phyloP scores from a whole-genome alignment of 2,797 vertebrate species.

The Sebastiscus albofasciatus region DNA sequence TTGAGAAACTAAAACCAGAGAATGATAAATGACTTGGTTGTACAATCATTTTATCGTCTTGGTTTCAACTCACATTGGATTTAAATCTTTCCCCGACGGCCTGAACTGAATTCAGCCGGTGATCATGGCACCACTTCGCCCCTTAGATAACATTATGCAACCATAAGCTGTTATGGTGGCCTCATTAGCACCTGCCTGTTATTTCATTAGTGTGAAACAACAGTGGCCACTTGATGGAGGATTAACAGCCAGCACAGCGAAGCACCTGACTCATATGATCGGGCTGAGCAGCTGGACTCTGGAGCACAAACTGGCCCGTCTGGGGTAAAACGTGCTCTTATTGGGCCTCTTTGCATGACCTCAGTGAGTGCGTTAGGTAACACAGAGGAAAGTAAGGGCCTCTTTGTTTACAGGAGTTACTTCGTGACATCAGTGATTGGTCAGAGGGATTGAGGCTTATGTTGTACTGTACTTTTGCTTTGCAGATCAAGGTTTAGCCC shows the following conservation, averaged over 20 bases:
- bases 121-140: background rate
- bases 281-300: slow-evolving; percentile 41
- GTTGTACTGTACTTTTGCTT: slow-evolving; percentile 16
- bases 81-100: background rate
- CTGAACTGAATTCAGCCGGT: background rate
- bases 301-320: slow-evolving; percentile 16
- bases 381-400: background rate
- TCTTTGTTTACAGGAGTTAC: slow-evolving; percentile 58
- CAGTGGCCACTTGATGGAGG: slow-evolving; percentile 39
- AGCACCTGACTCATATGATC: slow-evolving; percentile 62
- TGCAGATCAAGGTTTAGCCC: slow-evolving; percentile 35
- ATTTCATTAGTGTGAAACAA: slow-evolving; percentile 53
- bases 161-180: slow-evolving; percentile 18
- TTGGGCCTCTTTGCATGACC: background rate
- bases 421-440: slow-evolving; percentile 40
- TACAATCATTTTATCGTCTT: too few relatives aligned
- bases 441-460: slow-evolving; percentile 18
- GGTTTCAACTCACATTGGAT: background rate
- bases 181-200: slow-evolving; percentile 33
- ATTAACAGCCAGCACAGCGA: slow-evolving; percentile 43
- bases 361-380: slow-evolving; percentile 44
- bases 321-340: background rate
- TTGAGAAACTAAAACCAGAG: too few relatives aligned
- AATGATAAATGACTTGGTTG: too few relatives aligned
- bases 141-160: slow-evolving; percentile 35